Base-by-base conservation (phyloP, 2,797 vertebrate genomes). In the Xyrichtys novacula region DNA sequence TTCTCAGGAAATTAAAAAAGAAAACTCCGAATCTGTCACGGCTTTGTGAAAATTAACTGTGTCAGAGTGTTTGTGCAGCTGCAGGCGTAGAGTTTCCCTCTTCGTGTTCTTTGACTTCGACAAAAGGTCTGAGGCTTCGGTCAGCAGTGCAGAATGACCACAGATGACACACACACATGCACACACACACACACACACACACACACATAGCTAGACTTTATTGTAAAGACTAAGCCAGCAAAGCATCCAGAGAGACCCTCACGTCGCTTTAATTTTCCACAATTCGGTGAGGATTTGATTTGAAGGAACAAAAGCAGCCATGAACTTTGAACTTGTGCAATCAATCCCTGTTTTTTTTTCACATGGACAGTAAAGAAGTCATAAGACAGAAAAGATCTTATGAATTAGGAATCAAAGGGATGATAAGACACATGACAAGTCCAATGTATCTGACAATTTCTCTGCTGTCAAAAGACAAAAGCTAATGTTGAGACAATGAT, bases 11-110 rank as follows among this genome's bases (percentile, higher is more conserved):
- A 67, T 53, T 69, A 2, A 28, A 47, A 60, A 57, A 67, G 40
- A 44, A 42, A 77, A 65, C 71, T 56, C 10, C 3, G 47, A 42
- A 61, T 50, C 5, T 57, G 71, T 64, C 43, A 0, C 66, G 14
- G 61, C 70, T 42, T 36, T 71, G 62, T 60, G 39, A 75, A 75
- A 61, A 55, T 46, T 39, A 65, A 71, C 56, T 55, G 28, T 71
- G 54, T 4, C 32, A 11, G 56, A 53, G 60, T 91, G 81, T 91
- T 92, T 89, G 43, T 64, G 60, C 90, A 91, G 91, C 88, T 91
- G 87, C 83, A 74, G 73, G 64, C 55, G 1, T 59, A 52, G 60
- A 47, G 69, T 76, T 79, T 82, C 77, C 77, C 50, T 71, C 81
- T 79, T 66, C 40, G 10, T 44, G 17, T 64, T 72, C 74, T 84